Evolutionary conservation across 2,797 vertebrate genomes (phyloP).

Genomic region (Chromobotia macracanthus): DNA sequence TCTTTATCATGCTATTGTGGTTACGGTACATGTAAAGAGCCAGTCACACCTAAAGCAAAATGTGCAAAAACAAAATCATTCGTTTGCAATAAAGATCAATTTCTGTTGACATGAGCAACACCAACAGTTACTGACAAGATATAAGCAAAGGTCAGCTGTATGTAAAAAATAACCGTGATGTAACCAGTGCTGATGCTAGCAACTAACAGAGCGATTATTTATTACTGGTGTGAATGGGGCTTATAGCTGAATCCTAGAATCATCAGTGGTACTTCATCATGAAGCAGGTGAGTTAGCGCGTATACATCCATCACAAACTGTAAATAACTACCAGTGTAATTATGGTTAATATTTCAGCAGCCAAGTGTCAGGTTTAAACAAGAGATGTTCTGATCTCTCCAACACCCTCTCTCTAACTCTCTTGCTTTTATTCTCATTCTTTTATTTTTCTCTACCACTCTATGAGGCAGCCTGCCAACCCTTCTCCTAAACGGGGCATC

Average conservation of each 20-base stretch:
- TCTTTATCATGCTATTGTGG: no score
- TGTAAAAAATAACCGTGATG: no score
- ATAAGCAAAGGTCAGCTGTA: background rate
- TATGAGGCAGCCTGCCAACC: conserved; percentile 78
- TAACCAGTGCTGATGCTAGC: background rate
- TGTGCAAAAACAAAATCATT: background rate
- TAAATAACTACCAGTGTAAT: conserved; percentile 56
- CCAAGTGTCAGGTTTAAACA: conserved; percentile 37
- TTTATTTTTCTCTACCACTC: conserved; percentile 79
- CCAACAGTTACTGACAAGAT: background rate
- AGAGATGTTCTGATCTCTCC: conserved; percentile 39
- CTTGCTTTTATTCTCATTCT: conserved; percentile 79
- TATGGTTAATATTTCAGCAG: conserved; percentile 39
- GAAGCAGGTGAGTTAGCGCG: conserved; percentile 3
- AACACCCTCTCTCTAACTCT: conserved; percentile 43
- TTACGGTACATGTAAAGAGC: background rate
- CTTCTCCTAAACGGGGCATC: conserved; percentile 79
- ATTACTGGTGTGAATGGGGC: background rate
- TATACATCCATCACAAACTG: conserved; percentile 27
- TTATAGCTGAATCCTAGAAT: conserved; percentile 10
- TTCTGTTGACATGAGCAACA: background rate
- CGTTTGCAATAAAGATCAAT: background rate
- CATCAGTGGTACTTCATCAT: background rate
- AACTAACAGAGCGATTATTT: background rate
- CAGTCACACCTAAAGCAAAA: background rate